Evolutionary conservation across 30 jellyfish, hydroid and myxozoan species (phyloP).

Genomic region (Mastigias papua): DNA sequence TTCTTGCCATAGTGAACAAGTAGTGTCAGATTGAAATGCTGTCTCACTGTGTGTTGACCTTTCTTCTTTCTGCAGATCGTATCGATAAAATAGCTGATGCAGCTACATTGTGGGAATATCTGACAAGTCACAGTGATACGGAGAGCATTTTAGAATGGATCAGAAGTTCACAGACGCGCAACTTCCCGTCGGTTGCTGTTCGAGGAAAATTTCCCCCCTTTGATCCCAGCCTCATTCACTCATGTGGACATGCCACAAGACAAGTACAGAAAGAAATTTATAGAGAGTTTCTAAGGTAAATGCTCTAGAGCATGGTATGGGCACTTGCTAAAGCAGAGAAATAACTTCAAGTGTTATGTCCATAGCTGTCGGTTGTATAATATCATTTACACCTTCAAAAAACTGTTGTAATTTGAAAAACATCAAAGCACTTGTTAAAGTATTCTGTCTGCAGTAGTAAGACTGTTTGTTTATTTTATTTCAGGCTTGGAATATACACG

Average conservation of each 20-base stretch:
- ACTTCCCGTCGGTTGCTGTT: neutral
- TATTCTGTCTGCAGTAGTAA: no score
- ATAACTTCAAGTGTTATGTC: no score
- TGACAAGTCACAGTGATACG: conserved; percentile 39
- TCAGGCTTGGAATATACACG: conserved; percentile 66
- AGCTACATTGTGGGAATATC: conserved; percentile 65
- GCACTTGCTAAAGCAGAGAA: no score
- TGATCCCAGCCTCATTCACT: conserved; percentile 42
- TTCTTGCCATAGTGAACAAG: no score
- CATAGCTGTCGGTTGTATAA: no score
- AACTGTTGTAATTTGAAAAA: no score
- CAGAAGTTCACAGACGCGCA: neutral
- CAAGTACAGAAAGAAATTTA: conserved; percentile 6
- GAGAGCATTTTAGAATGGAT: conserved; percentile 49
- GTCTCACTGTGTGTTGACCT: neutral
- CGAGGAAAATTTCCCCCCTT: conserved; percentile 25
- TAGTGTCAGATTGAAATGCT: no score
- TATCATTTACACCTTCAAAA: no score
- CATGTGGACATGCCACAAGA: conserved; percentile 40
- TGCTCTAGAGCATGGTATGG: neutral
- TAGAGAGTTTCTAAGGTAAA: conserved; percentile 48
- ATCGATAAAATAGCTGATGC: conserved; percentile 34
- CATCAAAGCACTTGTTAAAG: no score
- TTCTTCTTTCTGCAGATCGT: conserved; percentile 6
- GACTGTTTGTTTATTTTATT: neutral